Base-by-base conservation (phyloP, 2,113 vertebrate species). In the Pelvicachromis taeniatus region DNA sequence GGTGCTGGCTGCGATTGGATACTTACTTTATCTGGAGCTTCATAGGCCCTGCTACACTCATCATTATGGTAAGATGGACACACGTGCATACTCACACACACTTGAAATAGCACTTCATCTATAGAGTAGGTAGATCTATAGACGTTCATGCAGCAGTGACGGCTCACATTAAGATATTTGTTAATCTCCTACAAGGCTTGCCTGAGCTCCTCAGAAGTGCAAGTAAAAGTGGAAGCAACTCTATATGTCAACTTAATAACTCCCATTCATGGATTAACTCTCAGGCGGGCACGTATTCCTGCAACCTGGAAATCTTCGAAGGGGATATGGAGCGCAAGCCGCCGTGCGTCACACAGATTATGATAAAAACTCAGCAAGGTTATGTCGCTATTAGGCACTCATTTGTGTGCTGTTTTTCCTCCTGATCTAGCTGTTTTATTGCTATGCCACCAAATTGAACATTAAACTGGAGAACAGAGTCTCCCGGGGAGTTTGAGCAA, bases 21-120 rank as follows among this genome's bases (percentile, higher is more conserved):
- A 99, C 98, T 77, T 99, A 99, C 95, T 99, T 99, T 94, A 99
- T 99, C 96, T 99, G 99, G 99, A 99, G 99, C 94, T 99, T 99
- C 95, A 99, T 99, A 96, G 99, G 99, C 92, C 99, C 99, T 1
- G 99, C 98, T 52, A 99, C 99, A 83, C 97, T 99, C 95, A 99
- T 99, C 95, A 99, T 99, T 94, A 99, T 99, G 99, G 99, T 99
- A 95, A 97, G 96, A 90, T 26, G 86, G 87, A 88, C 73, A 75
- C 16, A 86, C 75, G 87, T 21, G 53, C 53, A 85, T 70, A 26
- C 48, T 53, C 73, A 50, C 48, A 55, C 81, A 88, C 77, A 58
- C 83, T 70, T 58, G 38, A 65, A 55, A 35, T 23, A 31, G 42
- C 53, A 17, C 58, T 33, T 9, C 53, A 80, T 81, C 52, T 52